Base-by-base conservation (phyloP, 2,888 invertebrate species). In the Eretmocerus hayati region DNA sequence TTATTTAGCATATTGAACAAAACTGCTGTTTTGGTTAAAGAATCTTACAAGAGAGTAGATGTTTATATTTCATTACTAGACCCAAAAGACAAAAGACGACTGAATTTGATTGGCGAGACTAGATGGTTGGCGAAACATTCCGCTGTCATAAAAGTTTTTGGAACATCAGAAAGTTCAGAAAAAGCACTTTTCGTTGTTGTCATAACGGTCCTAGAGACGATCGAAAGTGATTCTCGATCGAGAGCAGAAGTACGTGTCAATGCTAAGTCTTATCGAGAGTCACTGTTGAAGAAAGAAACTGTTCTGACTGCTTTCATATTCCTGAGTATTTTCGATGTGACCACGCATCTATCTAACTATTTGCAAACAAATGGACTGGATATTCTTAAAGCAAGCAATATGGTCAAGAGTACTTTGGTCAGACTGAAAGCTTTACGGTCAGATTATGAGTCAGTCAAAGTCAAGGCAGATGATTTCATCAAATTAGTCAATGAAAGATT, bases 341-440 rank as follows among this genome's bases (percentile, higher is more conserved):
- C 48, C 2, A 42, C 48, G n/a, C 36, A 33, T 30, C 37, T 48
- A 11, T 42, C 48, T 23, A 42, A 42, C 18, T 42, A 48, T 18
- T 22, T 48, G 8, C 48, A 48, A 42, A 48, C 48, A 30, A 30
- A 30, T 35, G 42, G 48, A 13, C 36, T 48, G 26, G 48, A 42
- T 31, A 42, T 42, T 36, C 18, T 48, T 2, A 26, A 48, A 42
- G 42, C 39, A n/a, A n/a, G n/a, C n/a, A n/a, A n/a, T n/a, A n/a
- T n/a, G n/a, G n/a, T n/a, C n/a, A n/a, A n/a, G n/a, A 13, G 11
- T 11, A 40, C 40, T 23, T 2, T 40, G 11, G 2, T 26, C 16
- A 4, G 16, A 26, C 30, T 40, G 18, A 40, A 40, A 18, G 20
- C 8, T 26, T 9, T 40, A 11, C n/a, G 40, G 18, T 11, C 2